Percentiles rank a stretch among this genome's conserved stretches.
Conservation (phyloP, 2,888 invertebrate species). For the Xestoiulus laeticollis region DNA sequence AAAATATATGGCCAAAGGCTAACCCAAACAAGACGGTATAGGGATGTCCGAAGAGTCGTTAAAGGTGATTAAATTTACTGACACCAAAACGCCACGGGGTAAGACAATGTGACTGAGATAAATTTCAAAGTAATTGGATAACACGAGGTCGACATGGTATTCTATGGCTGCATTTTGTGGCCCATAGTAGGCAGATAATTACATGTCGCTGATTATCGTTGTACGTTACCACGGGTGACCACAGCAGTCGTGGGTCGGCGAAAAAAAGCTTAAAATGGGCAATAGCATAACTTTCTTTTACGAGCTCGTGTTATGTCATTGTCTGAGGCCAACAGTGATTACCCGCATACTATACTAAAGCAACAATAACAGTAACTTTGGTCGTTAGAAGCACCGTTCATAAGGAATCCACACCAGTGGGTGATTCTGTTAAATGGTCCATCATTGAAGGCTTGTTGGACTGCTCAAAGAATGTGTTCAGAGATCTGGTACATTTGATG, state of each 20-base stretch:
- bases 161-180: neutral
- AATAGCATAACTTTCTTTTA: neutral
- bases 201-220: neutral
- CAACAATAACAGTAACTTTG: neutral
- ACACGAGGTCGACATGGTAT: neutral
- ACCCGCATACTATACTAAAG: neutral
- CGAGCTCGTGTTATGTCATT: neutral
- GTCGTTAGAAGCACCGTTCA: neutral
- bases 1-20: neutral
- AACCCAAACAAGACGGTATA: neutral
- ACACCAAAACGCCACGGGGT: neutral
- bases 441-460: no score
- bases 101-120: conserved; percentile 15
- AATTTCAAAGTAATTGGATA: neutral
- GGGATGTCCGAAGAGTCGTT: neutral
- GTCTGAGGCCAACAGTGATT: neutral
- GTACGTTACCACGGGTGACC: neutral
- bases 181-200: neutral
- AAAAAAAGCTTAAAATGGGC: neutral
- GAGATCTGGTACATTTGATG: no score
- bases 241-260: neutral
- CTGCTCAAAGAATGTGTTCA: no score
- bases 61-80: conserved; percentile 23
- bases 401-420: neutral
- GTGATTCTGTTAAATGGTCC: neutral